These are phyloP conservation scores for Drosophila prostipennis DNA, from an alignment of 2,888 invertebrate species.

Conservation along the genomic window DNA sequence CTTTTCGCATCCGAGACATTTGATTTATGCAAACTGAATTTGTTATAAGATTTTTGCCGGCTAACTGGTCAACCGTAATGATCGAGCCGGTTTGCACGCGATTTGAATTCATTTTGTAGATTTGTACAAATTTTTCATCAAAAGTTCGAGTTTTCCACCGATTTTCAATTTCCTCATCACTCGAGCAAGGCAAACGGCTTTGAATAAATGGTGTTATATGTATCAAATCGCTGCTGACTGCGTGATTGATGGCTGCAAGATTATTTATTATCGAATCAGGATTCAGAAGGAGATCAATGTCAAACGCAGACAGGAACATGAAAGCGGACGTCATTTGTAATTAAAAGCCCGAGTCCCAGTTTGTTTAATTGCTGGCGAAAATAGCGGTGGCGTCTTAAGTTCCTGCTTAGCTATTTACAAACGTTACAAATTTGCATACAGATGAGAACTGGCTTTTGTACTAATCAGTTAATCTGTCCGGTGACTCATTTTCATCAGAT, in stretches of 20 bases:
- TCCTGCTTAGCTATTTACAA: conserved; percentile 2
- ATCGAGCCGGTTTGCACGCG: conserved; percentile 35
- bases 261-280: conserved; percentile 32
- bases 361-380: background rate
- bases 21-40: conserved; percentile 34
- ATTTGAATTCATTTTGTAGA: conserved; percentile 20
- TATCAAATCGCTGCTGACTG: conserved; percentile 28
- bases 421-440: background rate
- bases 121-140: conserved; percentile 24
- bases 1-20: conserved; percentile 37
- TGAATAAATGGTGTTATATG: background rate
- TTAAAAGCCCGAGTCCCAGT: background rate
- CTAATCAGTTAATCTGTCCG: conserved; percentile 2
- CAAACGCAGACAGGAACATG: conserved; percentile 20
- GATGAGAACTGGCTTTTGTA: background rate
- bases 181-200: conserved; percentile 27
- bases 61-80: conserved; percentile 23
- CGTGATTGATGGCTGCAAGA: conserved; percentile 34
- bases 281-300: conserved; percentile 34
- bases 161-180: conserved; percentile 30
- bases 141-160: conserved; percentile 23
- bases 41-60: conserved; percentile 18
- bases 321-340: conserved; percentile 12
- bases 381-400: background rate
- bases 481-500: conserved; percentile 13